These are phyloP conservation scores for Scaptomyza polygonia DNA, from an alignment of 2,888 invertebrate genomes.

Conservation along the genomic window DNA sequence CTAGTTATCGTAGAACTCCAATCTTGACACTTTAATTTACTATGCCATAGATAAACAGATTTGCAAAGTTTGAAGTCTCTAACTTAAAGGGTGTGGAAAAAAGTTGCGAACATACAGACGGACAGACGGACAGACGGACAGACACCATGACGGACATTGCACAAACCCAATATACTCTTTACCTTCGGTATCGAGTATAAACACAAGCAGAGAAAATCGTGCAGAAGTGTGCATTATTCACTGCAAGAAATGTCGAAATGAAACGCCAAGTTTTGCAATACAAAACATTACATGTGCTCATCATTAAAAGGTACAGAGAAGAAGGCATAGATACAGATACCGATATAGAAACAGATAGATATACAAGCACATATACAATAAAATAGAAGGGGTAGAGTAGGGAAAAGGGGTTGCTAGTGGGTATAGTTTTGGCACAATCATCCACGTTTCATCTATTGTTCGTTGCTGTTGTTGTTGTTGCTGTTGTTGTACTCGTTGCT, in stretches of 20 bases:
- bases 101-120: too few relatives aligned
- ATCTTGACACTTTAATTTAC: too few relatives aligned
- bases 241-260: slow-evolving; percentile 72
- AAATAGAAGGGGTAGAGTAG: not conserved
- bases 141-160: too few relatives aligned
- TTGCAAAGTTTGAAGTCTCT: too few relatives aligned
- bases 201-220: slow-evolving; percentile 20
- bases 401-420: not conserved
- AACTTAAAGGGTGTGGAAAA: too few relatives aligned
- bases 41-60: too few relatives aligned
- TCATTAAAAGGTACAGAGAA: slow-evolving; percentile 61
- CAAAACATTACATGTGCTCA: slow-evolving; percentile 75
- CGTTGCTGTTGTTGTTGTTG: slow-evolving; percentile 5
- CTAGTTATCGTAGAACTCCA: too few relatives aligned
- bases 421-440: slow-evolving; percentile 67
- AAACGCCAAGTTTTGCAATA: slow-evolving; percentile 78
- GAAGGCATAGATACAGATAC: slow-evolving; percentile 9
- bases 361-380: slow-evolving; percentile 27
- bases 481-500: slow-evolving; percentile 46
- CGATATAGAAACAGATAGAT: slow-evolving; percentile 18
- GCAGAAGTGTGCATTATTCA: slow-evolving; percentile 70
- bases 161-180: too few relatives aligned
- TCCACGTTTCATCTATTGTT: slow-evolving; percentile 79
- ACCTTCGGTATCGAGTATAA: too few relatives aligned
- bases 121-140: too few relatives aligned